Evolutionary conservation across 2,888 invertebrate species (phyloP), one percentile per base, ranked within the genome.

Genomic region (Lasioglossum malachurum): DNA sequence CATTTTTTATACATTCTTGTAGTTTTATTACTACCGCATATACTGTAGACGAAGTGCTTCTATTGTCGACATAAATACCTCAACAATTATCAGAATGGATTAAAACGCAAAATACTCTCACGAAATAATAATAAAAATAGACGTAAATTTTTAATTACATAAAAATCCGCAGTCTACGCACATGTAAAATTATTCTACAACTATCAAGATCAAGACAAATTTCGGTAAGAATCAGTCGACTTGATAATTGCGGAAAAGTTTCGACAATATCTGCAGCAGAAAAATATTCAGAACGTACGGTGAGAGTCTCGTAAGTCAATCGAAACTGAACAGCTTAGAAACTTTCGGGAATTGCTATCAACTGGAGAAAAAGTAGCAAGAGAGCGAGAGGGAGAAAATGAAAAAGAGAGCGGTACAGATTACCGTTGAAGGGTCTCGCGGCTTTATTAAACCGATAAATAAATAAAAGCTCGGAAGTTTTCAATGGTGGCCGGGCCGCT

Each of bases 361-460:
- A 53, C n/a, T 1, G 53, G 23, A 10, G 53, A 2, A 53, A 53
- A 53, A n/a, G 23, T 10, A 53, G 19, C 53, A 1, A 27, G 53
- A 53, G 41, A 79, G 79, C 19, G 41, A 27, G 46, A 53, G 69
- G 19, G 53, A 44, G 57, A 79, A 74, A 35, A 23, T 41, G 31
- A 57, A 41, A 46, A 41, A 5, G n/a, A 5, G n/a, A 16, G 46
- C 41, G n/a, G 19, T 71, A 53, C 49, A 41, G 41, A 44, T 75
- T 46, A 16, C 38, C 14, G 10, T 60, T 72, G 38, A 60, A 19
- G 31, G 75, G 60, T 53, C 64, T n/a, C 64, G 78, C 23, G 67
- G 80, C 82, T 78, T 87, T 91, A 91, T 91, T 91, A 91, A 91
- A 90, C 80, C 90, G 86, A 91, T 90, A 91, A 90, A 91, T 91